Base-by-base conservation (phyloP, 37 sponge, comb jelly and placozoan species). In the Diacarnus erythraeanus region DNA sequence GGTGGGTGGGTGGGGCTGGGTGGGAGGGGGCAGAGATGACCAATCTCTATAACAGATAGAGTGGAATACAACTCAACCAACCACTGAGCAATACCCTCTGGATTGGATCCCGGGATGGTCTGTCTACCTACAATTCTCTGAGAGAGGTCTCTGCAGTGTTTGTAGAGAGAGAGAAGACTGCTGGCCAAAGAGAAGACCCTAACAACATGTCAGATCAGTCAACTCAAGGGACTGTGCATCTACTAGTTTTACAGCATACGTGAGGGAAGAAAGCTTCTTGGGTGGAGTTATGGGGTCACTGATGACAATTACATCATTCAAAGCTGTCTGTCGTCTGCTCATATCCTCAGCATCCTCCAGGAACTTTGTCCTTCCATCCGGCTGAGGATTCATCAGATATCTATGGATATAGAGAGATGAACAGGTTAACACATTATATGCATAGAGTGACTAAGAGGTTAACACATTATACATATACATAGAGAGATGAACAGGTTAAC, bases 71-170 rank as follows among this genome's bases (percentile, higher is more conserved):
- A n/a, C n/a, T n/a, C n/a, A n/a, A n/a, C n/a, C n/a, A n/a, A n/a
- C n/a, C n/a, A n/a, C n/a, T n/a, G n/a, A n/a, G n/a, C n/a, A n/a
- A n/a, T n/a, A n/a, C n/a, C n/a, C n/a, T n/a, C n/a, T n/a, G n/a
- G n/a, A n/a, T n/a, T n/a, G n/a, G n/a, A n/a, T n/a, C n/a, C n/a
- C n/a, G n/a, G n/a, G n/a, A n/a, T n/a, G n/a, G n/a, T n/a, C n/a
- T n/a, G n/a, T 47, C n/a, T 35, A 39, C 71, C 23, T 30, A 82
- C 83, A 37, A 8, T 30, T 47, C 26, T 29, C 30, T 59, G 41
- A 36, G 87, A 74, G 18, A 69, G 38, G 37, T 87, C 75, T 35
- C 69, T 68, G 54, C 88, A 88, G 23, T 82, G 78, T 0, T 77
- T 74, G 63, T 88, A 88, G 22, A 72, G 40, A 15, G 83, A 47